Base-by-base conservation (phyloP, 2,888 invertebrate species). In the Tryphoninae sp. region DNA sequence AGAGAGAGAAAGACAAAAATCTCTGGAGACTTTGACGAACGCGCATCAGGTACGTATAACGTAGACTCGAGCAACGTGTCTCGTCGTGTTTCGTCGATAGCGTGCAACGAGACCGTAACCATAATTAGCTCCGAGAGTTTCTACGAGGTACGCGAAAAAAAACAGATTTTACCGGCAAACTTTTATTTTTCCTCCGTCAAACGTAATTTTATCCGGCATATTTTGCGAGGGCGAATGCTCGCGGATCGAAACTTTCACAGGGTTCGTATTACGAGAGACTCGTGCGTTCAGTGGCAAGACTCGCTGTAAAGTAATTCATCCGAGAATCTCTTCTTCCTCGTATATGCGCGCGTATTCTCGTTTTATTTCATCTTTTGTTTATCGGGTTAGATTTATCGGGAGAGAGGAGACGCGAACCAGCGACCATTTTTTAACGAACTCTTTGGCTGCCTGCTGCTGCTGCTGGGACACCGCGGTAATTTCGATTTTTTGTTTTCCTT, bases 321-420 rank as follows among this genome's bases (percentile, higher is more conserved):
- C 82, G 65, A 80, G 69, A 83, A 83, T 84, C 55, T 42, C 62
- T 22, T 58, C 45, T 33, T 16, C n/a, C 45, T 26, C 33, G 22
- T 53, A 22, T 40, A 33, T 33, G 33, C 33, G 33, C 22, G 9
- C 33, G 9, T 51, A 68, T 45, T 2, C 9, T 59, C 49, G 58
- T 69, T 61, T 77, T 65, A 61, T 82, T 78, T 72, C 22, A 45
- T 71, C 61, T 71, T 78, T 82, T 78, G 78, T 82, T 82, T 76
- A 75, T 82, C 76, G 58, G 78, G 62, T 22, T 45, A 55, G 84
- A 88, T 88, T 85, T 86, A 87, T 86, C 83, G 81, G 77, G 69
- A 55, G 64, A 61, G 59, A 64, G 16, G 16, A 78, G 75, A 85
- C 80, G 75, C 80, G 83, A 83, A 74, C 78, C 78, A 64, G 33